These are phyloP conservation scores for Gyrodactylus bullatarudis DNA, from an alignment of 1,140 invertebrate species.

Conservation along the genomic window DNA sequence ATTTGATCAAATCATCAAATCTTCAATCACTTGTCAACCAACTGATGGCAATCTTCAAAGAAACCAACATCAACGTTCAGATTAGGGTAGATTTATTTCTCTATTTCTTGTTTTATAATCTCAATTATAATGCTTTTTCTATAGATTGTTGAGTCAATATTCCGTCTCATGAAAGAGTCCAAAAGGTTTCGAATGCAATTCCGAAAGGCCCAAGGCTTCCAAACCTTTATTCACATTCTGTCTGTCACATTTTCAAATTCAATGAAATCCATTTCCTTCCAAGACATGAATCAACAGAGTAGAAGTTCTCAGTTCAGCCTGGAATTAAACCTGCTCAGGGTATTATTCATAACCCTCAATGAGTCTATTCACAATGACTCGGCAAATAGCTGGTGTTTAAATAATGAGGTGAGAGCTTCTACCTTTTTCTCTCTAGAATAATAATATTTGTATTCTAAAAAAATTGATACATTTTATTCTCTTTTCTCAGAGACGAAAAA, in stretches of 20 bases:
- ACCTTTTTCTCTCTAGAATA: no score
- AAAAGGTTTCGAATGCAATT: neutral
- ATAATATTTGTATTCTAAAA: no score
- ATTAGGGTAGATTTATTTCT: neutral
- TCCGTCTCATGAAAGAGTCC: neutral
- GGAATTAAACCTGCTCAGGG: neutral
- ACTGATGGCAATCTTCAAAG: neutral
- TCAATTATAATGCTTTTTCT: neutral
- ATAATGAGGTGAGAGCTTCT: neutral
- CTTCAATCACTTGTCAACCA: neutral
- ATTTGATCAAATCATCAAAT: neutral
- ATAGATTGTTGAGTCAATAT: neutral
- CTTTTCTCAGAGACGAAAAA: no score
- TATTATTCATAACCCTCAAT: neutral
- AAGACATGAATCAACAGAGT: neutral
- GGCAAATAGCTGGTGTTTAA: neutral
- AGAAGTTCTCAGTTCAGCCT: neutral
- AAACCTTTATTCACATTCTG: neutral
- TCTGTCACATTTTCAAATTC: neutral
- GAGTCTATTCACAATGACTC: neutral
- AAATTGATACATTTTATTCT: no score
- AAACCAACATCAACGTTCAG: neutral
- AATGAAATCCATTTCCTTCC: neutral
- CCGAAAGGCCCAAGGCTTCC: neutral
- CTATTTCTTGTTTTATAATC: neutral